These are phyloP conservation scores for Gallinago undulata DNA, from an alignment of 2,113 vertebrate species.

Conservation along the genomic window DNA sequence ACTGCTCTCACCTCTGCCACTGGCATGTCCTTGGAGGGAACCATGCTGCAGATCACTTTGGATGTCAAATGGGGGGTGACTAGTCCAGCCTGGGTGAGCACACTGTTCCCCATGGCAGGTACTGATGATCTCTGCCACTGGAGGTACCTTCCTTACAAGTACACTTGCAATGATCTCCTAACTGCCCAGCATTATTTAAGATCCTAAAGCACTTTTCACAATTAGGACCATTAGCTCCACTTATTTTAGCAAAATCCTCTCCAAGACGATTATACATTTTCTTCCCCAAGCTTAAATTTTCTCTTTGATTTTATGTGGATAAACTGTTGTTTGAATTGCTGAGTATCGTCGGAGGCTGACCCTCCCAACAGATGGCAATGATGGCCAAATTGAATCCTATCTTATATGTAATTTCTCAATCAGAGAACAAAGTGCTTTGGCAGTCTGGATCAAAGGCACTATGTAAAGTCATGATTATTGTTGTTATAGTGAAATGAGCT, in stretches of 20 bases:
- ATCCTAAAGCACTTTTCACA: not conserved
- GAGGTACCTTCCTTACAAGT: not conserved
- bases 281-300: not conserved
- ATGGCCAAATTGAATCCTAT: not conserved
- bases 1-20: not conserved
- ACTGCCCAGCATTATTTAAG: not conserved
- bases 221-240: not conserved
- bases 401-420: not conserved
- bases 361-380: not conserved
- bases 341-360: not conserved
- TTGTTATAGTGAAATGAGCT: not conserved
- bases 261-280: not conserved
- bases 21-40: not conserved
- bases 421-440: constrained; percentile 3
- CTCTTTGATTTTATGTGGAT: not conserved
- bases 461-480: constrained; percentile 14
- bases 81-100: not conserved
- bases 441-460: constrained; percentile 22
- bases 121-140: not conserved
- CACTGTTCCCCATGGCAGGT: not conserved
- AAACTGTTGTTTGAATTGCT: not conserved
- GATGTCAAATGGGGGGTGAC: not conserved
- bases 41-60: not conserved
- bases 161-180: not conserved
- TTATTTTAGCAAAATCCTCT: not conserved